Base-by-base conservation (phyloP, 2,888 invertebrate species). In the Pristionchus fissidentatus region DNA sequence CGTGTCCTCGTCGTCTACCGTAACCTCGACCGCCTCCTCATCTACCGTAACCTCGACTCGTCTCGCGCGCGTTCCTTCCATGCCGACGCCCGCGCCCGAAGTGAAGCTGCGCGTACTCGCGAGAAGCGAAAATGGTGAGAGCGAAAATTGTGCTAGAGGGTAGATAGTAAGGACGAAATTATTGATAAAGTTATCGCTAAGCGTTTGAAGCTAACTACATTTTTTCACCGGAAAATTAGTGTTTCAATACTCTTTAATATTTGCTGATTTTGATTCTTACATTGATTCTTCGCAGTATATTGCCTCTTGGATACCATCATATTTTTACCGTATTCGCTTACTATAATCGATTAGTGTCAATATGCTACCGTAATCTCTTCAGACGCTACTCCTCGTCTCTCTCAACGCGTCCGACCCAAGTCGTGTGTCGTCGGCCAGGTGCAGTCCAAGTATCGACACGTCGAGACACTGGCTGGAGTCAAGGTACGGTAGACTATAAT, bases 381-480 rank as follows among this genome's bases (percentile, higher is more conserved):
- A 78, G 78, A 78, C 41, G 49, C 78, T 26, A 78, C 52, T 15
- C 52, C 78, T 32, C 78, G 78, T 78, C 78, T 78, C 52, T n/a
- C 84, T 8, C 85, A 86, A 38, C 82, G 89, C 10, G 87, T 85
- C 15, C 86, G 89, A 29, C 89, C 87, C 26, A 88, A 88, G 86
- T 89, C 89, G 15, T 90, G 89, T 57, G 90, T 90, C 38, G 87
- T 90, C 32, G 90, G 90, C n/a, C 86, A 85, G 77, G 87, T 90
- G 29, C 88, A 88, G 52, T 91, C 91, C 32, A 91, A 90, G 80
- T 91, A 89, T 86, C 87, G 91, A 10, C 90, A 91, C 82, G 88
- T 88, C 29, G 89, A 90, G 49, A 87, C 86, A 13, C 79, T 87
- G 57, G 84, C 85, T 38, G 85, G 87, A 73, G 43, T 77, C 32